Evolutionary conservation across 2,888 invertebrate species (phyloP), one percentile per base, ranked within the genome.

Genomic region (Dinocampus coccinellae): DNA sequence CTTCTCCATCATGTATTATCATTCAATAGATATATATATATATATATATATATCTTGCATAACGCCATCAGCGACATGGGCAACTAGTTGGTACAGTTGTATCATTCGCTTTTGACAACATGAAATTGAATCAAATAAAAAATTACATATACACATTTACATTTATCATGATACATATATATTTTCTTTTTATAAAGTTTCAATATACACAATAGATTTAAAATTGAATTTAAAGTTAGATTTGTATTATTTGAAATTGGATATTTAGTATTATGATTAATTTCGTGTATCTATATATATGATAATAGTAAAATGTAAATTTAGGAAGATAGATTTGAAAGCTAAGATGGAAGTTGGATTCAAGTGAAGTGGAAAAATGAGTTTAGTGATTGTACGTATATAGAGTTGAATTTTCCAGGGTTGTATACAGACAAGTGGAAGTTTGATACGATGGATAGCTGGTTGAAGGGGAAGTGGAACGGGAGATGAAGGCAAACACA

Each of bases 1-100:
- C 80, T 80, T 79, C 83, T 85, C 85, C 83, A 83, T 76, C 16
- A 47, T 47, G 20, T 16, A 47, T 47, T 47, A 47, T n/a, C 47
- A 16, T 47, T 47, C 47, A 16, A 7, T 20, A 16, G 3, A 16
- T 36, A 10, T 1, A 29, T 29, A 29, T 29, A 29, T 7, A n/a
- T n/a, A n/a, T n/a, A n/a, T n/a, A n/a, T n/a, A n/a, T 42, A 42
- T 52, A 55, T 9, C 26, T 55, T 26, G 20, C 1, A 6, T 20
- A 47, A 47, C 20, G 6, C 47, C 47, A 47, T 47, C 47, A 47
- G 47, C 16, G 16, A 16, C 16, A 47, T 47, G 47, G 16, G 62
- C 69, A 68, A 62, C 69, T 53, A 62, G 69, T 69, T 62, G 16
- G 62, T 62, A 53, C 62, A 69, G 62, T 69, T 53, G 53, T 26